Conservation (phyloP, 2,888 invertebrate genomes). For the Eurytoma adleriae region DNA sequence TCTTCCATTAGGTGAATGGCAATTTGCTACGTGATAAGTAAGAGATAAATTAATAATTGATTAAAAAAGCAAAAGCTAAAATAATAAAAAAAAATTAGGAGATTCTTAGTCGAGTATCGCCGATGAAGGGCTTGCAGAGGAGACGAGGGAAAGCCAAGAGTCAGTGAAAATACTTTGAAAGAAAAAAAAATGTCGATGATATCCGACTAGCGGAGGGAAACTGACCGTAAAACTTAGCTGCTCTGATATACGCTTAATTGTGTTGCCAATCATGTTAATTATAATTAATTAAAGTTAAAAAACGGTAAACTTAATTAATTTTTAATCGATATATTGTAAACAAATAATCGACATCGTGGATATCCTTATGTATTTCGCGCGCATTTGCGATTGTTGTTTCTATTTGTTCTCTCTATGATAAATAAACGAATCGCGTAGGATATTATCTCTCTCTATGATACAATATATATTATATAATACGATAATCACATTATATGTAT, state of each 20-base stretch:
- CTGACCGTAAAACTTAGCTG: conserved; percentile 66
- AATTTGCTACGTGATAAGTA: conserved; percentile 53
- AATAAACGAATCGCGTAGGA: conserved; percentile 53
- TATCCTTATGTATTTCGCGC: conserved; percentile 58
- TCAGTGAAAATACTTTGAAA: not conserved
- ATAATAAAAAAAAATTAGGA: conserved; percentile 48
- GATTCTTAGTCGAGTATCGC: conserved; percentile 14
- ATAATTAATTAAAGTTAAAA: conserved; percentile 61
- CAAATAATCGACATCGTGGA: conserved; percentile 56
- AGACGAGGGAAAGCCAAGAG: conserved; percentile 28
- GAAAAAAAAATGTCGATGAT: not conserved
- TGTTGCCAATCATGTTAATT: conserved; percentile 72
- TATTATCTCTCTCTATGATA: conserved; percentile 56
- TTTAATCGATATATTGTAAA: conserved; percentile 56
- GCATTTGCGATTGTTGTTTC: conserved; percentile 58
- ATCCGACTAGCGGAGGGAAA: conserved; percentile 52
- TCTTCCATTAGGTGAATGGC: conserved; percentile 59
- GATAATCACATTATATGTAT: conserved; percentile 55
- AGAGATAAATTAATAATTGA: conserved; percentile 35
- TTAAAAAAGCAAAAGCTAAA: conserved; percentile 45
- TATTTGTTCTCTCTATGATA: conserved; percentile 58
- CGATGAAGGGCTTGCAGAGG: conserved; percentile 29
- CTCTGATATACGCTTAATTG: conserved; percentile 73
- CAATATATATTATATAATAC: conserved; percentile 46
- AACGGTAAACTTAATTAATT: conserved; percentile 62